A percentile compares a stretch with the other conserved stretches of the same genome.
phyloP scores from a whole-genome alignment of 1,140 invertebrate species.

The Micrasema minimum region DNA sequence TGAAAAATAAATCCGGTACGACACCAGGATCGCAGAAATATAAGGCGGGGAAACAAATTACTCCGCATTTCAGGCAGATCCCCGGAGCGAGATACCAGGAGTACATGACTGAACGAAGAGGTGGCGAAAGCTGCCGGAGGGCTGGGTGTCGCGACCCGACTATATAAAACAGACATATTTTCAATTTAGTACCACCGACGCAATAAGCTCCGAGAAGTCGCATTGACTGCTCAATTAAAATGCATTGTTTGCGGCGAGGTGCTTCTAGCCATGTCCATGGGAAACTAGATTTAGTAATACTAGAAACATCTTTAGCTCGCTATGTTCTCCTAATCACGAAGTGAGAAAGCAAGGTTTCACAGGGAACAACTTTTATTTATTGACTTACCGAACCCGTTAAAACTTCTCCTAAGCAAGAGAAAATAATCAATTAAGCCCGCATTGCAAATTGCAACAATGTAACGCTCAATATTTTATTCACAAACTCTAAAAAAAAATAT shows the following conservation, averaged over 20 bases:
- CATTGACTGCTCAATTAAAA: background rate
- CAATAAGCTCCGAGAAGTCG: background rate
- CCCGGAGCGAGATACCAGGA: constrained; percentile 38
- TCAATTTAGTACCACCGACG: background rate
- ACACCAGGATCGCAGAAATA: constrained; percentile 49
- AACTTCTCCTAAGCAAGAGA: no score
- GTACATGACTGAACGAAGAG: constrained; percentile 36
- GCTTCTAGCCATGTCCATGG: background rate
- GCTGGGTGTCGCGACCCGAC: constrained; percentile 21
- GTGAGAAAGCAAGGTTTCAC: constrained; percentile 25
- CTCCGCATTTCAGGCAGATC: constrained; percentile 46
- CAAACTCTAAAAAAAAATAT: no score
- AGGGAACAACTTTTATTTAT: constrained; percentile 32
- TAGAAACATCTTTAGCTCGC: no score
- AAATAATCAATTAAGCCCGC: no score
- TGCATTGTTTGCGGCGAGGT: background rate
- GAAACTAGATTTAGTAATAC: background rate
- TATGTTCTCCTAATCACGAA: constrained; percentile 43
- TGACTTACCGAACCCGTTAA: background rate
- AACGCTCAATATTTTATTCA: no score
- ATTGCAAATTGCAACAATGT: no score
- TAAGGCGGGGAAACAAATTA: constrained; percentile 52
- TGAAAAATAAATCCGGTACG: constrained; percentile 53
- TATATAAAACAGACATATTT: background rate
- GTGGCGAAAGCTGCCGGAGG: constrained; percentile 39